Evolutionary conservation across 2,888 invertebrate genomes (phyloP).

Genomic region (Psylliodes chrysocephalus): DNA sequence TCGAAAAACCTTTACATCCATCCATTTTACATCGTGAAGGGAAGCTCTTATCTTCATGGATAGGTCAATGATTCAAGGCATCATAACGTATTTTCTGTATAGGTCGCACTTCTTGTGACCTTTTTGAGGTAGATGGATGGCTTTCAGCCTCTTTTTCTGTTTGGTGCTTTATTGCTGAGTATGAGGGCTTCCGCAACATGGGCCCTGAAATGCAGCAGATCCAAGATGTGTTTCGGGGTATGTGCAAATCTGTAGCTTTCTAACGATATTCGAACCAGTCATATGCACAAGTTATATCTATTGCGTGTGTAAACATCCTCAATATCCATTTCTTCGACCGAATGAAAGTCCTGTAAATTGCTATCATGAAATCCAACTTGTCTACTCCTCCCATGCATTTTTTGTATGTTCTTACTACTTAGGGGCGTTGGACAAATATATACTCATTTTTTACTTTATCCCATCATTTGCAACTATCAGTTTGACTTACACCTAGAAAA

Average conservation of each 20-base stretch:
- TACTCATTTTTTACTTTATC: background rate
- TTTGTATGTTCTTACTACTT: background rate
- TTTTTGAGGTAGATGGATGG: conserved; percentile 15
- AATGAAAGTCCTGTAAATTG: conserved; percentile 16
- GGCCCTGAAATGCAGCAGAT: conserved; percentile 35
- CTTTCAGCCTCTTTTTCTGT: conserved; percentile 20
- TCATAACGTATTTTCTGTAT: conserved; percentile 4
- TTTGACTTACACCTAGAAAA: background rate
- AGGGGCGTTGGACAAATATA: background rate
- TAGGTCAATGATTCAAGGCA: background rate
- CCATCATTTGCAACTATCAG: background rate
- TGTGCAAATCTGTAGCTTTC: conserved; percentile 15
- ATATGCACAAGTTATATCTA: conserved; percentile 27
- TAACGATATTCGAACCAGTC: conserved; percentile 34
- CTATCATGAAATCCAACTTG: conserved; percentile 20
- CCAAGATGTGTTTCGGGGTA: conserved; percentile 33
- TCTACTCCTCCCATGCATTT: conserved; percentile 14
- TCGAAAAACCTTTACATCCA: conserved; percentile 2
- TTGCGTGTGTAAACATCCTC: conserved; percentile 29
- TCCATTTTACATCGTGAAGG: conserved; percentile 1
- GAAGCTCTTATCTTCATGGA: background rate
- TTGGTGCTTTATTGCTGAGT: conserved; percentile 20
- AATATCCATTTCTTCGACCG: conserved; percentile 22
- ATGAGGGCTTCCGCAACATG: conserved; percentile 36
- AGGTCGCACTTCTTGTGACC: background rate